Evolutionary conservation across 1,140 invertebrate genomes (phyloP).

Genomic region (Chymomyza costata): DNA sequence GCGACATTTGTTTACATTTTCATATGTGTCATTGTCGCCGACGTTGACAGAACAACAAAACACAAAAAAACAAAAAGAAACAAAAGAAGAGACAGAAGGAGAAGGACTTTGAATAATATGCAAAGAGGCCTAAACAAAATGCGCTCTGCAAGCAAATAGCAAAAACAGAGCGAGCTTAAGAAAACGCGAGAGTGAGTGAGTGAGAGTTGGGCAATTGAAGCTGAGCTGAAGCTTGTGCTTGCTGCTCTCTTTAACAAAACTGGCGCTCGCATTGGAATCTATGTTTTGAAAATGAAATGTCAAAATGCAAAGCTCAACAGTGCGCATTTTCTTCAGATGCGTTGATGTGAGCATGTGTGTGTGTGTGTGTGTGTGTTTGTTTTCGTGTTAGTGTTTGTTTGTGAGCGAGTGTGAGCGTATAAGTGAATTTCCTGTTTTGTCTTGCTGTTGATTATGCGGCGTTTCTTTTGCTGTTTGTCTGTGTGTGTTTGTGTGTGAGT

Average conservation of each 20-base stretch:
- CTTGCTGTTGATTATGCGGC: slow-evolving; percentile 57
- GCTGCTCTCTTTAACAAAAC: not conserved
- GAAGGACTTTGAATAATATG: too few species aligned
- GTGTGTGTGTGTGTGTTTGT: slow-evolving; percentile 7
- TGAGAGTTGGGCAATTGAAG: slow-evolving; percentile 20
- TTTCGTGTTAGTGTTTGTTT: slow-evolving; percentile 16
- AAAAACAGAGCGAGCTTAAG: too few species aligned
- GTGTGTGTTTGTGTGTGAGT: slow-evolving; percentile 37
- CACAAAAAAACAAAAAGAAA: too few species aligned
- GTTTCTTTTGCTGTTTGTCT: slow-evolving; percentile 50
- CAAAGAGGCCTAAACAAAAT: too few species aligned
- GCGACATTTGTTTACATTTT: slow-evolving; percentile 62
- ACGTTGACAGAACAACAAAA: slow-evolving; percentile 7
- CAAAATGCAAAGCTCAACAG: slow-evolving; percentile 70
- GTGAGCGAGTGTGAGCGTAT: slow-evolving; percentile 29
- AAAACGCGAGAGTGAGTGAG: slow-evolving; percentile 3
- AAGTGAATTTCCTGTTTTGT: slow-evolving; percentile 69
- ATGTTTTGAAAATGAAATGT: slow-evolving; percentile 69
- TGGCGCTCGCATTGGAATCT: slow-evolving; percentile 48
- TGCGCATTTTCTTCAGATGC: slow-evolving; percentile 48
- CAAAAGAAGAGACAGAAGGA: too few species aligned
- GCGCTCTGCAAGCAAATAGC: too few species aligned
- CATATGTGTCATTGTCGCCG: slow-evolving; percentile 32
- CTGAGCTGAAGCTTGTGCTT: not conserved
- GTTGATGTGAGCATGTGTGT: too few species aligned